Conservation (phyloP, 1,140 invertebrate genomes). For the Reticulitermes speratus region DNA sequence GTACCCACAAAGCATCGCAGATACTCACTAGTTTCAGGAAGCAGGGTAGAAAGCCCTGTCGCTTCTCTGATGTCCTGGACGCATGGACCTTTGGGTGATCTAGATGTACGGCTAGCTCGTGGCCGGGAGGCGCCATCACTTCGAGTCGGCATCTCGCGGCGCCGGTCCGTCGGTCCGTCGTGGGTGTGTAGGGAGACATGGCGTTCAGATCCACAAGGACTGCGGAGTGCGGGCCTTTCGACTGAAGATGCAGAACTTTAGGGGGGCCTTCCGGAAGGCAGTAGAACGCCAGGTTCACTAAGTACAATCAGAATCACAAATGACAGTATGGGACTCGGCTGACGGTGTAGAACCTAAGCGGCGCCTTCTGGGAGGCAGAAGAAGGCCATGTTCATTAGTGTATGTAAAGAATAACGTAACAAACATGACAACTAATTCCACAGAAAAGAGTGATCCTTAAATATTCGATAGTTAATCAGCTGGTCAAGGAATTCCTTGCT, state of each 20-base stretch:
- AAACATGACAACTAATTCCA: too few species aligned
- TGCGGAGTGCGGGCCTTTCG: neutral
- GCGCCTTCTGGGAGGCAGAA: too few species aligned
- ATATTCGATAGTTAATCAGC: too few species aligned
- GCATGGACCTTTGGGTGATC: neutral
- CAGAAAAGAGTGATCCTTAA: too few species aligned
- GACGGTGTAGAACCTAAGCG: too few species aligned
- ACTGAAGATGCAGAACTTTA: neutral
- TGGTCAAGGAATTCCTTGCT: too few species aligned
- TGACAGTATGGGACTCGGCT: too few species aligned
- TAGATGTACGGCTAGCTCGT: neutral
- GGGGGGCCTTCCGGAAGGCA: neutral
- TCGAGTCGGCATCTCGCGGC: neutral
- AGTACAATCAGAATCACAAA: too few species aligned
- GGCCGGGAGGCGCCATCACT: neutral
- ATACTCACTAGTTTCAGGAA: constrained; percentile 5
- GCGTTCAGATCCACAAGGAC: neutral
- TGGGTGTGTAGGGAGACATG: neutral
- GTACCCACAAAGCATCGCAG: too few species aligned
- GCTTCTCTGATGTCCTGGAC: neutral
- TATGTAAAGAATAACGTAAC: too few species aligned
- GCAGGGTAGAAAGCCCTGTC: neutral
- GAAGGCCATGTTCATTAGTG: too few species aligned
- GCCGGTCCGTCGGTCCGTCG: neutral
- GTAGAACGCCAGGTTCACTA: neutral